Conservation (phyloP, 2,888 invertebrate species). For the Reticulitermes lucifugus region DNA sequence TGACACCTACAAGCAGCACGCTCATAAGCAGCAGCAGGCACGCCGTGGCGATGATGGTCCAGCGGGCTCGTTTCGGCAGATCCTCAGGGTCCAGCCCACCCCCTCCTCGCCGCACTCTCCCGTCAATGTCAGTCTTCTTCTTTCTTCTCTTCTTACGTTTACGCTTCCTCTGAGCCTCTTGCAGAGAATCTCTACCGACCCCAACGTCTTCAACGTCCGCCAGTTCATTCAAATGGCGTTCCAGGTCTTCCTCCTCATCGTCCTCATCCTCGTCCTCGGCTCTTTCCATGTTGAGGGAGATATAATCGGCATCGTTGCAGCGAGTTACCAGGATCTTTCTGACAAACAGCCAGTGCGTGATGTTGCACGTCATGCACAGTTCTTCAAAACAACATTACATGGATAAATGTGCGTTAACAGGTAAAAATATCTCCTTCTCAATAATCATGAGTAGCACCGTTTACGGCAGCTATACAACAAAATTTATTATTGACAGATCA, state of each 20-base stretch:
- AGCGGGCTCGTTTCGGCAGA: slow-evolving; percentile 84
- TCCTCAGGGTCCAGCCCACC: slow-evolving; percentile 78
- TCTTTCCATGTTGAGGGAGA: slow-evolving; percentile 66
- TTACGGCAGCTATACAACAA: no score
- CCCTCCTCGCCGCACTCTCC: slow-evolving; percentile 64
- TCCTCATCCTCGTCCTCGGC: slow-evolving; percentile 60
- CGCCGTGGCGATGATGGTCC: slow-evolving; percentile 93
- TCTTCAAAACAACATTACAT: not conserved
- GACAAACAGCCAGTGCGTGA: slow-evolving; percentile 44
- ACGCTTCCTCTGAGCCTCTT: slow-evolving; percentile 38
- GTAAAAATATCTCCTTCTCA: no score
- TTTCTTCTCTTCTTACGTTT: slow-evolving; percentile 49
- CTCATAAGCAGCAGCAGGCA: slow-evolving; percentile 89
- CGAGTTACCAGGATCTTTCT: slow-evolving; percentile 61
- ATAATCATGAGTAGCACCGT: no score
- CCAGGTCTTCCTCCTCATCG: slow-evolving; percentile 52
- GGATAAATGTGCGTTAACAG: no score
- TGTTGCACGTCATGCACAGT: not conserved
- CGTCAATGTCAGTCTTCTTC: slow-evolving; percentile 55
- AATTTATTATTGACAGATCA: no score
- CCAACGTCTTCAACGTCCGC: slow-evolving; percentile 46
- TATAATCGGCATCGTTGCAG: slow-evolving; percentile 65
- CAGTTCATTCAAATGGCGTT: slow-evolving; percentile 15
- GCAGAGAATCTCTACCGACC: slow-evolving; percentile 29
- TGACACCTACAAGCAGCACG: slow-evolving; percentile 89